Evolutionary conservation across 1,140 invertebrate genomes (phyloP).

Genomic region (Drosophila ercepeae): DNA sequence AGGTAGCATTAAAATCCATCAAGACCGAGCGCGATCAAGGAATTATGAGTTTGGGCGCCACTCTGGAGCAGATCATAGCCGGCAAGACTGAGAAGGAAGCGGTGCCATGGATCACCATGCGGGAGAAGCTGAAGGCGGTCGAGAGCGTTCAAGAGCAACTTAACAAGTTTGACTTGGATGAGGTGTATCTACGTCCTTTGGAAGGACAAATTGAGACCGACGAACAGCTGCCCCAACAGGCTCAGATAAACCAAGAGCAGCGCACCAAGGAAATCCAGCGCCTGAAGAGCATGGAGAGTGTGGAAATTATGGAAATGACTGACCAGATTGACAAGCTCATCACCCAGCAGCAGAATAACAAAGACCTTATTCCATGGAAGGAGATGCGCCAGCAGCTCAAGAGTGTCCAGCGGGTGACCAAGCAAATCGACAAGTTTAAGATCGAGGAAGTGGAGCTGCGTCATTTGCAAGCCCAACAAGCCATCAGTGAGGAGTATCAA

Average conservation of each 20-base stretch:
- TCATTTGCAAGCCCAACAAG: constrained; percentile 62
- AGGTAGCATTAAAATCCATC: constrained; percentile 80
- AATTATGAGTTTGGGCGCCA: constrained; percentile 73
- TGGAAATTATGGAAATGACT: constrained; percentile 82
- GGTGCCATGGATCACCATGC: constrained; percentile 83
- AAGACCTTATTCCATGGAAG: constrained; percentile 78
- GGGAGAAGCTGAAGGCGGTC: constrained; percentile 76
- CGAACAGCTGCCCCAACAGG: constrained; percentile 61
- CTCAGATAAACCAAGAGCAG: constrained; percentile 60
- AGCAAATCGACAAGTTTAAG: constrained; percentile 82
- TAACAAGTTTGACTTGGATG: constrained; percentile 78
- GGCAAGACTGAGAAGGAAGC: constrained; percentile 79
- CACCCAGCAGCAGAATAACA: constrained; percentile 66
- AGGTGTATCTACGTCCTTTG: constrained; percentile 73
- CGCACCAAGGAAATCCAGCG: constrained; percentile 73
- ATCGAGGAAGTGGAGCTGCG: constrained; percentile 78
- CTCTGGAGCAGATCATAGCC: constrained; percentile 76
- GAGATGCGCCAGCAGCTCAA: constrained; percentile 82
- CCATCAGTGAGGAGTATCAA: constrained; percentile 56
- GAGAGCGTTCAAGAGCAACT: constrained; percentile 74
- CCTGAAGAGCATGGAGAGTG: constrained; percentile 82
- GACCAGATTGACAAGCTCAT: constrained; percentile 81
- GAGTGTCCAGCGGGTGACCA: constrained; percentile 75
- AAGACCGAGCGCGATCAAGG: constrained; percentile 78
- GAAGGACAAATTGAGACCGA: constrained; percentile 69